A percentile compares a stretch with the other conserved stretches of the same genome.
Evolutionary conservation across 2,797 vertebrate genomes (phyloP).

Genomic region (Chiroxiphia lanceolata): DNA sequence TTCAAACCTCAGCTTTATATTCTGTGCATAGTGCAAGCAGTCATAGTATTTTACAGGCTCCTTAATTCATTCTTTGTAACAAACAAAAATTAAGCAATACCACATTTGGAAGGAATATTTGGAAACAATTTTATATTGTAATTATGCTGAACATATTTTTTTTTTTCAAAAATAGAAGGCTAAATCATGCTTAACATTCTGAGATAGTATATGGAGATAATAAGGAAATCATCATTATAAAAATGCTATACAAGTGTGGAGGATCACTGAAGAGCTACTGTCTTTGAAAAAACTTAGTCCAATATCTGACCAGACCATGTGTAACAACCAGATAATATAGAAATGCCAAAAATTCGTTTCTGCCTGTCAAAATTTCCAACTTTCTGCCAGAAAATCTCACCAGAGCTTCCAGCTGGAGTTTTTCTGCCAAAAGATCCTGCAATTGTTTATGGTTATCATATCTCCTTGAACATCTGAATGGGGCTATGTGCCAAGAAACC

Average conservation of each 20-base stretch:
- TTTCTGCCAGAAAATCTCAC: no score
- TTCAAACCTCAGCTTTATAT: neutral
- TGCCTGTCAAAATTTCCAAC: no score
- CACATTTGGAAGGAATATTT: neutral
- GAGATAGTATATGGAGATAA: neutral
- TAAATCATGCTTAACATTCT: neutral
- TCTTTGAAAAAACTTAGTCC: neutral
- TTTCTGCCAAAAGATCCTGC: no score
- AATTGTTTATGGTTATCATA: no score
- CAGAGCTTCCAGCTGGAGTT: no score
- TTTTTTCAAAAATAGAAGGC: neutral
- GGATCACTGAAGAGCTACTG: neutral
- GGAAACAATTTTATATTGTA: neutral
- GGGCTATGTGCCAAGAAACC: no score
- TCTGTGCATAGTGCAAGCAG: neutral
- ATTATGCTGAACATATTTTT: rapidly evolving
- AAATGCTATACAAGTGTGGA: neutral
- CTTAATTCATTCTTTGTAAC: neutral
- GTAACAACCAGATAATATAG: no score
- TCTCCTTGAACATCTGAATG: no score
- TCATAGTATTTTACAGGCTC: neutral
- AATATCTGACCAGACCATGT: neutral
- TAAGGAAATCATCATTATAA: neutral
- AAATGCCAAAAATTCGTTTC: no score
- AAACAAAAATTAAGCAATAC: neutral